These are phyloP conservation scores for Philhelius pedissequus DNA, from an alignment of 2,888 invertebrate species.

Conservation along the genomic window DNA sequence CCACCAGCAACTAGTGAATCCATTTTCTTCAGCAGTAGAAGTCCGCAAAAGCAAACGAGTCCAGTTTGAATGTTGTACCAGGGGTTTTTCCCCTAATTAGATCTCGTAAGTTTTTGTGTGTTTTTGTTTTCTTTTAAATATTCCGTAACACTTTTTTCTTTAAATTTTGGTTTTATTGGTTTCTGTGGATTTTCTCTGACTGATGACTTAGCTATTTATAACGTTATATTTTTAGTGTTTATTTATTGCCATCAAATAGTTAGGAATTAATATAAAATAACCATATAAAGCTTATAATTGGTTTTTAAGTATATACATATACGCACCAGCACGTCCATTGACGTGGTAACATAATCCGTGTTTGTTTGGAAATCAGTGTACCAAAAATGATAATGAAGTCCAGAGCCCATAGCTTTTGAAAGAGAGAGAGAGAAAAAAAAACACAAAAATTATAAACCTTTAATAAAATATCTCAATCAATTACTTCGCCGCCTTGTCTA, in stretches of 20 bases:
- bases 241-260: slow-evolving; percentile 54
- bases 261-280: slow-evolving; percentile 52
- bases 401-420: background rate
- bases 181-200: background rate
- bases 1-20: background rate
- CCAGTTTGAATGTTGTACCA: background rate
- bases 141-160: background rate
- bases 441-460: background rate
- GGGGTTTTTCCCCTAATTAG: slow-evolving; percentile 17
- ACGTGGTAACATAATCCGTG: background rate
- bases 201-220: background rate
- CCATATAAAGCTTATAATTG: background rate
- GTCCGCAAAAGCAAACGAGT: slow-evolving; percentile 15
- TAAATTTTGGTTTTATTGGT: background rate
- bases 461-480: slow-evolving; percentile 70
- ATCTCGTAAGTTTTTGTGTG: background rate
- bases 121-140: background rate
- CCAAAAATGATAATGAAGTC: slow-evolving; percentile 12
- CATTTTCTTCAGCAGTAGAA: slow-evolving; percentile 31
- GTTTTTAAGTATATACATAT: background rate
- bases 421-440: background rate
- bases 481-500: slow-evolving; percentile 67
- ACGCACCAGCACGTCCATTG: background rate
- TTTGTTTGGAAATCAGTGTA: background rate
- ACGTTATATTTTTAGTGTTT: slow-evolving; percentile 41